Conservation (phyloP, 2,797 vertebrate genomes). For the Peromyscus attwateri region DNA sequence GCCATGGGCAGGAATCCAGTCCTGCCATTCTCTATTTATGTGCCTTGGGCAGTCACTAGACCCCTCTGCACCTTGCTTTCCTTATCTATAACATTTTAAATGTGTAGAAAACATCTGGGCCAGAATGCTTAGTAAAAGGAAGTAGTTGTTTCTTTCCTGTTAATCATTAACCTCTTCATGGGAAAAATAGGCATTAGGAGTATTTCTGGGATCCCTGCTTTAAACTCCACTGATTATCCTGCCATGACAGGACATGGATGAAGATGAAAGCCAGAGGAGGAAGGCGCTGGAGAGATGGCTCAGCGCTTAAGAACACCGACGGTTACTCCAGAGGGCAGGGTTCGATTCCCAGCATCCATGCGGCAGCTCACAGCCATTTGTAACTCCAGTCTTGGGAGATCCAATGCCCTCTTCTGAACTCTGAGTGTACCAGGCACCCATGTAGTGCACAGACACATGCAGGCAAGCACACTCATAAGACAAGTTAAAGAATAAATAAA, state of each 20-base stretch:
- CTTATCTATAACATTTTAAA: constrained; percentile 74
- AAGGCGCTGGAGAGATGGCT: neutral
- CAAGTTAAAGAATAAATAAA: neutral
- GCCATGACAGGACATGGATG: neutral
- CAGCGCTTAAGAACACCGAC: neutral
- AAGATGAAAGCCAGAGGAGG: neutral
- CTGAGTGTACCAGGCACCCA: neutral
- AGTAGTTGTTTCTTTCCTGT: constrained; percentile 58
- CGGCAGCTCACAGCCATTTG: neutral
- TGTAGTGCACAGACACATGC: neutral
- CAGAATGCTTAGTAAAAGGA: constrained; percentile 56
- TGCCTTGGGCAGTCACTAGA: constrained; percentile 70
- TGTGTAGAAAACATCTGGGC: constrained; percentile 70
- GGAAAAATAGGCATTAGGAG: neutral
- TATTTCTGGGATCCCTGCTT: constrained; percentile 56
- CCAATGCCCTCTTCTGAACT: neutral
- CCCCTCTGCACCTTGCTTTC: constrained; percentile 62
- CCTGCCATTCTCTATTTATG: constrained; percentile 66
- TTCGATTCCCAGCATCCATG: neutral
- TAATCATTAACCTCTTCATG: constrained; percentile 62
- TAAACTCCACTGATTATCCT: neutral
- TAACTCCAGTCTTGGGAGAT: neutral
- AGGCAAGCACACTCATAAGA: neutral
- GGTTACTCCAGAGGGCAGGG: neutral
- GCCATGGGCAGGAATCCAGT: constrained; percentile 64